phyloP scores from a whole-genome alignment of 2,888 invertebrate species.

The Ctenicera cuprea region DNA sequence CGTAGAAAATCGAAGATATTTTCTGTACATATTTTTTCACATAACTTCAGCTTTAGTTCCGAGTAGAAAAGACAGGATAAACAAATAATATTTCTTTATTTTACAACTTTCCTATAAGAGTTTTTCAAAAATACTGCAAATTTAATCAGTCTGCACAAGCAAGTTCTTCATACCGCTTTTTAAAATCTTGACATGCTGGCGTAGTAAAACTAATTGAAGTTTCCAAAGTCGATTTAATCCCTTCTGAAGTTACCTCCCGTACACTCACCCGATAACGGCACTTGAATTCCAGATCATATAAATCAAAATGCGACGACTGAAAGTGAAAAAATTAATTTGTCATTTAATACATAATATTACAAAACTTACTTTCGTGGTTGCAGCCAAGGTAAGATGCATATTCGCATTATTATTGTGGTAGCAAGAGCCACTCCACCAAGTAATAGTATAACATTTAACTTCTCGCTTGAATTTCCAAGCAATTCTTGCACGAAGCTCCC shows the following conservation, averaged over 20 bases:
- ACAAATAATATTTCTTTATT: constrained; percentile 19
- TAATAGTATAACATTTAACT: constrained; percentile 65
- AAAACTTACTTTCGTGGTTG: constrained; percentile 74
- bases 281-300: constrained; percentile 76
- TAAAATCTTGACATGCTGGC: constrained; percentile 72
- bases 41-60: too few species aligned
- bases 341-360: neutral
- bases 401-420: constrained; percentile 68
- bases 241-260: constrained; percentile 67
- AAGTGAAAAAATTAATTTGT: constrained; percentile 61
- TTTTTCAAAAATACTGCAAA: constrained; percentile 18
- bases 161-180: constrained; percentile 54
- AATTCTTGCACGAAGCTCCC: constrained; percentile 67
- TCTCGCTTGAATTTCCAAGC: constrained; percentile 65
- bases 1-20: too few species aligned
- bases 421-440: constrained; percentile 70
- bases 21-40: too few species aligned
- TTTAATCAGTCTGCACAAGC: constrained; percentile 51
- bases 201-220: constrained; percentile 75
- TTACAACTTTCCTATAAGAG: constrained; percentile 3
- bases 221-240: constrained; percentile 67
- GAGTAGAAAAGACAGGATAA: neutral
- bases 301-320: constrained; percentile 75
- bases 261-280: constrained; percentile 77
- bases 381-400: constrained; percentile 72